These are phyloP conservation scores for Prionailurus bengalensis DNA, from an alignment of 2,113 vertebrate species.

Conservation along the genomic window DNA sequence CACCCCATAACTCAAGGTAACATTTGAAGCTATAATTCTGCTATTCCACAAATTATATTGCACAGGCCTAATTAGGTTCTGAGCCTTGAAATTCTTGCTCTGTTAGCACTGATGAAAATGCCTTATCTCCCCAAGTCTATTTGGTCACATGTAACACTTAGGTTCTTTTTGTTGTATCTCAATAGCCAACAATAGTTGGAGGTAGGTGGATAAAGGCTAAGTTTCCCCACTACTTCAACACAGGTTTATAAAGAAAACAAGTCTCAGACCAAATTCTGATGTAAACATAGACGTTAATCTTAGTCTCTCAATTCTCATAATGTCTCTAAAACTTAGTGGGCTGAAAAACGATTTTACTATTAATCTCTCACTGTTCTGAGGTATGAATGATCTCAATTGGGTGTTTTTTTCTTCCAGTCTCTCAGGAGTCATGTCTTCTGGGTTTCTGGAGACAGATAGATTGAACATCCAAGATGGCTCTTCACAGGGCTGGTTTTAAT, in stretches of 20 bases:
- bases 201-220: background rate
- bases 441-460: background rate
- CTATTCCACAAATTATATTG: background rate
- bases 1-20: background rate
- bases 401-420: background rate
- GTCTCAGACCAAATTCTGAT: background rate
- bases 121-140: background rate
- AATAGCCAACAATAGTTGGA: background rate
- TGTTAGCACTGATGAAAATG: background rate
- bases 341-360: background rate
- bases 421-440: background rate
- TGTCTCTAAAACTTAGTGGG: background rate
- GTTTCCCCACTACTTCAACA: background rate
- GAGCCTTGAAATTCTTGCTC: conserved; percentile 10
- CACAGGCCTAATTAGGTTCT: background rate
- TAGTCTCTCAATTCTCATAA: background rate
- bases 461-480: background rate
- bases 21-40: background rate
- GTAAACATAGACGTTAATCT: background rate
- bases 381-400: background rate
- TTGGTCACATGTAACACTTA: background rate
- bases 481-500: background rate
- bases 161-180: background rate
- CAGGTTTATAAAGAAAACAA: background rate
- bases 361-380: background rate